phyloP scores from a whole-genome alignment of 2,797 vertebrate species.

The Fratercula arctica region DNA sequence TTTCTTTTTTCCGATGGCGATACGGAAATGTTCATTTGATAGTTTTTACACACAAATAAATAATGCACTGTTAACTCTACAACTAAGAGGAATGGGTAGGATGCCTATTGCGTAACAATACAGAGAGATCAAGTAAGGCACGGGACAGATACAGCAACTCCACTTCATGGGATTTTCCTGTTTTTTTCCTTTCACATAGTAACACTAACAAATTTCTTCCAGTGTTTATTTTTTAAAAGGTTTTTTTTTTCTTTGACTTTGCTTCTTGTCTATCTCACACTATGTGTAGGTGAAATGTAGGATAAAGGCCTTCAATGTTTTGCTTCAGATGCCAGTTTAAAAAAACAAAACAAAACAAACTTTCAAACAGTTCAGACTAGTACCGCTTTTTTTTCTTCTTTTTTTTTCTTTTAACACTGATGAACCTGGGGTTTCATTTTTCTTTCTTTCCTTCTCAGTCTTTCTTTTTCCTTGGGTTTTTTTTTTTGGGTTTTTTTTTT shows the following conservation, averaged over 20 bases:
- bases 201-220: conserved; percentile 92
- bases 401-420: conserved; percentile 73
- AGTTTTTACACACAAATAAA: conserved; percentile 83
- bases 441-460: conserved; percentile 32
- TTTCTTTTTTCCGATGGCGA: conserved; percentile 71
- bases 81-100: conserved; percentile 73
- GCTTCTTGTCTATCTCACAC: conserved; percentile 80
- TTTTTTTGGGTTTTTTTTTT: neutral
- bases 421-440: conserved; percentile 65
- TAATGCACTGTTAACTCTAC: conserved; percentile 78
- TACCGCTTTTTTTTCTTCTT: conserved; percentile 72
- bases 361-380: conserved; percentile 78
- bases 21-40: conserved; percentile 71
- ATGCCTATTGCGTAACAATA: conserved; percentile 74
- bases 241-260: conserved; percentile 67
- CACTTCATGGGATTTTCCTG: conserved; percentile 82
- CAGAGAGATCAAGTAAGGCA: conserved; percentile 76
- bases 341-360: conserved; percentile 71
- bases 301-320: conserved; percentile 75
- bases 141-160: conserved; percentile 80
- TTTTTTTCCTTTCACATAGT: conserved; percentile 91
- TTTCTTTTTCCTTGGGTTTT: neutral
- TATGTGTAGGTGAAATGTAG: conserved; percentile 76
- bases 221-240: conserved; percentile 90
- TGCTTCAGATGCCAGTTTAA: conserved; percentile 76